These are phyloP conservation scores for Ictidomys tridecemlineatus DNA, from an alignment of 2,113 vertebrate species.

Conservation along the genomic window DNA sequence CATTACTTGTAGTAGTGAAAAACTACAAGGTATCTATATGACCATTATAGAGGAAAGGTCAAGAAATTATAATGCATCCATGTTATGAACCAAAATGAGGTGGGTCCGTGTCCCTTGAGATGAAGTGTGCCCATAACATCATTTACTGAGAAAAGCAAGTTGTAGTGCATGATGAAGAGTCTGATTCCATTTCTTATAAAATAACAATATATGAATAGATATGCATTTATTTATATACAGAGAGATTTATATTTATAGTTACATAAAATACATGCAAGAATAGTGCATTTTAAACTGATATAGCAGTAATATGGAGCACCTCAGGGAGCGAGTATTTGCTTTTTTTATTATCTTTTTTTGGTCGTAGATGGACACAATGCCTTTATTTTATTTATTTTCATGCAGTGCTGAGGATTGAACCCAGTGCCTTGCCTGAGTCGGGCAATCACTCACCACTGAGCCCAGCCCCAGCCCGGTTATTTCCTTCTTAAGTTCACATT, in stretches of 20 bases:
- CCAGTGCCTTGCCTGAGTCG: too few species aligned
- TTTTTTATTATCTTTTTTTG: too few species aligned
- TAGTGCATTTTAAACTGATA: neutral
- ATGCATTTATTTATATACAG: neutral
- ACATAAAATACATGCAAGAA: neutral
- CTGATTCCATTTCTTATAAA: neutral
- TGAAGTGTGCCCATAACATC: neutral
- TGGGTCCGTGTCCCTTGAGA: neutral
- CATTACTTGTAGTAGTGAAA: neutral
- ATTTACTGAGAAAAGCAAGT: too few species aligned
- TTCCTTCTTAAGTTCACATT: neutral
- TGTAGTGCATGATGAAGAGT: neutral
- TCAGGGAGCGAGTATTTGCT: neutral
- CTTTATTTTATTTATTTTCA: too few species aligned
- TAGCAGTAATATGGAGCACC: neutral
- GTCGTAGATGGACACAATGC: too few species aligned
- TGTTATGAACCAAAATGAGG: neutral
- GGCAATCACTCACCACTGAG: too few species aligned
- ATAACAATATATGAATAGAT: neutral
- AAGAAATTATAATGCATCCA: neutral
- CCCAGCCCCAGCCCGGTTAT: too few species aligned
- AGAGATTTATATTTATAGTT: neutral
- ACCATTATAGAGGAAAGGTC: too few species aligned
- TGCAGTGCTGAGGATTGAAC: too few species aligned
- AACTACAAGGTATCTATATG: neutral